These are phyloP conservation scores for Gymnoscopelus braueri DNA, from an alignment of 2,797 vertebrate genomes.

Conservation along the genomic window DNA sequence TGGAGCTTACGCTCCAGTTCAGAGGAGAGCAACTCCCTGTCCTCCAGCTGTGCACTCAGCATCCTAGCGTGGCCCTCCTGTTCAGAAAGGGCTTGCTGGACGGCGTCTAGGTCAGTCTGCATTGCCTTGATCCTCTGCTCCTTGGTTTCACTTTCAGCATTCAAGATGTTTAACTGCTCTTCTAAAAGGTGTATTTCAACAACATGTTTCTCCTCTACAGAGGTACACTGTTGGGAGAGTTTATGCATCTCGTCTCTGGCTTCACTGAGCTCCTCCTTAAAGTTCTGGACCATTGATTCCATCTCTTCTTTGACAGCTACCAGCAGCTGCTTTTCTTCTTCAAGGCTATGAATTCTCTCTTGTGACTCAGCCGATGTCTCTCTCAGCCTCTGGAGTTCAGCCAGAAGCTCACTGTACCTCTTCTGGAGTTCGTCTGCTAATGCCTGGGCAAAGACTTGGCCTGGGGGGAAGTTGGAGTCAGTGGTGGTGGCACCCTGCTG, in stretches of 20 bases:
- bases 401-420: conserved; percentile 78
- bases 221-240: conserved; percentile 73
- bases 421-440: conserved; percentile 85
- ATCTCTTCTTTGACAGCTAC: conserved; percentile 79
- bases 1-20: conserved; percentile 76
- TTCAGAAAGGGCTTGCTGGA: conserved; percentile 77
- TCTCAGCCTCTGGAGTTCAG: conserved; percentile 82
- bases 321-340: conserved; percentile 67
- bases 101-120: conserved; percentile 83
- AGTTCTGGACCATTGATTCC: conserved; percentile 66
- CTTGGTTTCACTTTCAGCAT: conserved; percentile 80
- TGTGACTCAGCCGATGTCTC: conserved; percentile 79
- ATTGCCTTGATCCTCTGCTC: conserved; percentile 86
- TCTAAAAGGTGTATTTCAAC: conserved; percentile 78
- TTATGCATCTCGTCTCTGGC: conserved; percentile 73
- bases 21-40: conserved; percentile 75
- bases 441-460: conserved; percentile 76
- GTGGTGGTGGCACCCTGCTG: conserved; percentile 56
- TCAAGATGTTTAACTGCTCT: conserved; percentile 87
- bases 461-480: conserved; percentile 26
- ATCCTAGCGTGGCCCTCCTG: conserved; percentile 78
- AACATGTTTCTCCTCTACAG: conserved; percentile 72
- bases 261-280: conserved; percentile 75
- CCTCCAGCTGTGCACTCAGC: conserved; percentile 83
- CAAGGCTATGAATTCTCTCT: conserved; percentile 73